Conservation (phyloP, 2,113 vertebrate genomes). For the Leptocoma aspasia region DNA sequence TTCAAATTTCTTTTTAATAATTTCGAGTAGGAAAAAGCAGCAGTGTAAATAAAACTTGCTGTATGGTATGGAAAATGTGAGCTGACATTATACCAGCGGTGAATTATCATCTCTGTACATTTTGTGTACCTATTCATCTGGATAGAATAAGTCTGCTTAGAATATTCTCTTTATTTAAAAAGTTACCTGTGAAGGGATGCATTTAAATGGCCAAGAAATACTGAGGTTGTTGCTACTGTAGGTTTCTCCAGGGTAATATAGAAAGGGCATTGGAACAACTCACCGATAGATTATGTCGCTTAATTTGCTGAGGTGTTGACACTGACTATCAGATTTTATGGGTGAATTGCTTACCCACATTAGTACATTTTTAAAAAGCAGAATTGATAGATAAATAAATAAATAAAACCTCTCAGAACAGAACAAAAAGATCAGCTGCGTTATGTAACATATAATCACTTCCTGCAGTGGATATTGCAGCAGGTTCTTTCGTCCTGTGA, state of each 20-base stretch:
- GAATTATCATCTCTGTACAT: background rate
- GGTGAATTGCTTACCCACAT: background rate
- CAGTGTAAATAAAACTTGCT: background rate
- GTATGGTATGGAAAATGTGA: background rate
- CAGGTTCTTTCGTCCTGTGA: background rate
- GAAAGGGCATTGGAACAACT: background rate
- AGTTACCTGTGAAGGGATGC: background rate
- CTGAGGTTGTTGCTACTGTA: background rate
- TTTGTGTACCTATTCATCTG: background rate
- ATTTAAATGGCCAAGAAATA: slow-evolving; percentile 15
- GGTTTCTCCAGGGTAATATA: background rate
- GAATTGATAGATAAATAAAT: background rate
- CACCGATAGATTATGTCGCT: background rate
- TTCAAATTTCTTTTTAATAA: background rate
- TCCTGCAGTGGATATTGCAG: background rate
- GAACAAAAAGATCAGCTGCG: background rate
- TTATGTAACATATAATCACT: slow-evolving; percentile 6
- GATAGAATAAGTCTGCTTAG: background rate
- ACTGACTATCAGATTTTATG: slow-evolving; percentile 6
- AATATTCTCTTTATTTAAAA: background rate
- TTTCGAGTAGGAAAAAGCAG: background rate
- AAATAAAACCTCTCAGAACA: background rate
- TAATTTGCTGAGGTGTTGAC: background rate
- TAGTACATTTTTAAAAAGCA: background rate
- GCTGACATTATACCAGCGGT: background rate